These are phyloP conservation scores for Rhea americana DNA, from an alignment of 2,113 vertebrate species.

Conservation along the genomic window DNA sequence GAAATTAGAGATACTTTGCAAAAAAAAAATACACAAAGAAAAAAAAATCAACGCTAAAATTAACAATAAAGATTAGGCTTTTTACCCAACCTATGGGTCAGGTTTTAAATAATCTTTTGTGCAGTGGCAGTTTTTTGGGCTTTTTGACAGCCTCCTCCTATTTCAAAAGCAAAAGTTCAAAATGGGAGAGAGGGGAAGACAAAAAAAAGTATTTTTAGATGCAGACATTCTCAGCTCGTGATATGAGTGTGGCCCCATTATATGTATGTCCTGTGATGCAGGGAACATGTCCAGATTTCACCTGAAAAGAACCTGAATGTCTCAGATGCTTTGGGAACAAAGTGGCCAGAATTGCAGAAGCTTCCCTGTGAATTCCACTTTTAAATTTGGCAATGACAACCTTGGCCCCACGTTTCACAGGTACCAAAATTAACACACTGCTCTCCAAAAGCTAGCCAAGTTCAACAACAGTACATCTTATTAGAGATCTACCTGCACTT, in stretches of 20 bases:
- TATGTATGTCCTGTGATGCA: fast-evolving
- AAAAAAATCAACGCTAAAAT: background rate
- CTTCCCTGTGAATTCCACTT: background rate
- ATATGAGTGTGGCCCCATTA: background rate
- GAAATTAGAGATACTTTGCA: background rate
- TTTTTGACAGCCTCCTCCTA: background rate
- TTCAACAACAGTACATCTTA: fast-evolving
- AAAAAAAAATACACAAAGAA: background rate
- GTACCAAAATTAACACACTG: fast-evolving
- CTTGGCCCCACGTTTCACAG: fast-evolving
- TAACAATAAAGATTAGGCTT: background rate
- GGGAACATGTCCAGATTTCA: fast-evolving
- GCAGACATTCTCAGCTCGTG: background rate
- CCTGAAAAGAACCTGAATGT: background rate
- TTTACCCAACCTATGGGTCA: background rate
- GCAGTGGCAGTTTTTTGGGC: background rate
- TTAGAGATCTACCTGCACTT: background rate
- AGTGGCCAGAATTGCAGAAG: background rate
- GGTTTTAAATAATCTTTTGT: background rate
- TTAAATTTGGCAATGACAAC: background rate
- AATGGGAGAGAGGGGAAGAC: background rate
- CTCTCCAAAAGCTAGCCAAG: fast-evolving
- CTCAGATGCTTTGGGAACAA: background rate
- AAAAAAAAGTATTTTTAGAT: background rate
- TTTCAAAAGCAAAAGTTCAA: background rate